Evolutionary conservation across 2,113 vertebrate species (phyloP), one percentile per base, ranked within the genome.

Genomic region (Channa maculata): DNA sequence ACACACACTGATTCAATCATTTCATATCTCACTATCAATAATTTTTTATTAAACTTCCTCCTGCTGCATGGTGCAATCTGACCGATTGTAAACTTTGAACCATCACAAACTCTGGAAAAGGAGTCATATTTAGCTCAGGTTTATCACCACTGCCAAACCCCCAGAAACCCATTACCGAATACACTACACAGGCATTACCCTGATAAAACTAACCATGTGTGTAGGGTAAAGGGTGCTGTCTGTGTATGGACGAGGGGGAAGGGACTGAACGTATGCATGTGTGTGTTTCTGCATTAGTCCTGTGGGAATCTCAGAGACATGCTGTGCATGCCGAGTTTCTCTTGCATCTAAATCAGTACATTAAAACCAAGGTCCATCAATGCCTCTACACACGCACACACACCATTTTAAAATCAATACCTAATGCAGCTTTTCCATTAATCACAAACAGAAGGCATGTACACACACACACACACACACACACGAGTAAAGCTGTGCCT

Each of bases 161-260:
- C 73, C 33, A 13, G 61, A 1, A 24, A 24, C 38, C 80, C 87
- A 90, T 89, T 89, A 91, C 80, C 66, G 81, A 76, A 80, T 38
- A 38, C 82, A 72, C 65, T 9, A 45, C 79, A 41, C 46, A 77
- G 79, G 73, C 87, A 91, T 91, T 90, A 91, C 82, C 24, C 77
- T 88, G 91, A 92, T 90, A 83, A 88, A 89, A 80, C 85, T 75
- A 89, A 84, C 89, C 85, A 86, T 91, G 90, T 91, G 91, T 92
- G 88, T 86, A 79, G 85, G 86, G 79, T 78, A 87, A 88, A 84
- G 86, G 82, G 75, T 87, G 84, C 74, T 8, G 75, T 64, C 61
- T 71, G 68, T 69, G 45, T 66, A 58, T 2, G 71, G 53, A 58
- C 1, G 45, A 53, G 84, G 75, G 84, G 79, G 73, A 14, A 43